These are phyloP conservation scores for Euplagia quadripunctaria DNA, from an alignment of 2,888 invertebrate species.

Conservation along the genomic window DNA sequence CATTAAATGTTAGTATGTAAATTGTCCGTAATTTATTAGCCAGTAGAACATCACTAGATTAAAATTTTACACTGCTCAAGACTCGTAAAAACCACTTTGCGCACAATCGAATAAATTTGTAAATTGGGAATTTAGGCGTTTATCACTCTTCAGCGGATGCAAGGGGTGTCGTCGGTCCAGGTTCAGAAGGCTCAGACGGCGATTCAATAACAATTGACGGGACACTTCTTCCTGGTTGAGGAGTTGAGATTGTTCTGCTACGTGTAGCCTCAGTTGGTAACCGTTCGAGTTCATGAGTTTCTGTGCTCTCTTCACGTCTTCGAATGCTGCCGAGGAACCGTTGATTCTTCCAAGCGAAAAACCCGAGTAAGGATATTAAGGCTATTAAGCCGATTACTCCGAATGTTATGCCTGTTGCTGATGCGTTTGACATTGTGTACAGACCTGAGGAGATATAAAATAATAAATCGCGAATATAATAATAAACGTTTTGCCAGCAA, in stretches of 20 bases:
- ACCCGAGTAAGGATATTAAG: slow-evolving; percentile 63
- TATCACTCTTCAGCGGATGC: not conserved
- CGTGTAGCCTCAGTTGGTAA: slow-evolving; percentile 15
- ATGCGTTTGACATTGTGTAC: slow-evolving; percentile 79
- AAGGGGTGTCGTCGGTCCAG: slow-evolving; percentile 37
- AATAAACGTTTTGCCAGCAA: no score
- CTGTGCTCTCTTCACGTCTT: slow-evolving; percentile 40
- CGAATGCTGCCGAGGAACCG: slow-evolving; percentile 60
- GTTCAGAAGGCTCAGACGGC: slow-evolving; percentile 60
- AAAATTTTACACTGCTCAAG: not conserved
- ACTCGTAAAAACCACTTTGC: not conserved
- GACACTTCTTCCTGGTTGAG: slow-evolving; percentile 44
- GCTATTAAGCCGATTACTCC: slow-evolving; percentile 65
- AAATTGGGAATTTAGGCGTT: not conserved
- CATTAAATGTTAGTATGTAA: not conserved
- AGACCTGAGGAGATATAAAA: slow-evolving; percentile 58
- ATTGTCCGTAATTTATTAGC: not conserved
- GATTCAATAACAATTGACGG: slow-evolving; percentile 67
- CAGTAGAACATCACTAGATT: not conserved
- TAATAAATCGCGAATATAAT: no score
- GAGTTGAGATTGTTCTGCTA: slow-evolving; percentile 36
- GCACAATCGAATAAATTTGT: not conserved
- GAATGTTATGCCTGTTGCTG: slow-evolving; percentile 73
- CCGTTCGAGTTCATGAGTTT: slow-evolving; percentile 63
- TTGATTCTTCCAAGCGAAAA: slow-evolving; percentile 73